Evolutionary conservation across 2,888 invertebrate species (phyloP).

Genomic region (Callimorpha dominula): DNA sequence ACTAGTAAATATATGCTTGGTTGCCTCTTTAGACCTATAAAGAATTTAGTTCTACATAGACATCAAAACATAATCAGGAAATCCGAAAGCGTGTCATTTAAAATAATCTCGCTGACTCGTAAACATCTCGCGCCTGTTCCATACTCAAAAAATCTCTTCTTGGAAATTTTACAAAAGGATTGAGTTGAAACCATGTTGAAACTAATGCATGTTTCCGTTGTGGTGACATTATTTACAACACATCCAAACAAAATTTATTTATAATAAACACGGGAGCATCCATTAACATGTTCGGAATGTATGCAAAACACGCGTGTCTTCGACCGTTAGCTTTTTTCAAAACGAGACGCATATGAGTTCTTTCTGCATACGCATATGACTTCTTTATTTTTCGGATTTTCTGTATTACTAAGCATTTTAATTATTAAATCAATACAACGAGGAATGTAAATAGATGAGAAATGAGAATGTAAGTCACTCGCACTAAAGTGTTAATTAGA

Average conservation of each 20-base stretch:
- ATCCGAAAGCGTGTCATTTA: background rate
- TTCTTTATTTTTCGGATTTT: background rate
- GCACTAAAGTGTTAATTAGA: background rate
- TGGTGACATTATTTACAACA: conserved; percentile 28
- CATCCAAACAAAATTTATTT: conserved; percentile 24
- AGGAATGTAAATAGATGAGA: background rate
- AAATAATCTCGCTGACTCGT: conserved; percentile 20
- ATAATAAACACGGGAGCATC: conserved; percentile 17
- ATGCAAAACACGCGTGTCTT: no score
- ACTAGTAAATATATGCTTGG: background rate
- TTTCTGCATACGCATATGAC: background rate
- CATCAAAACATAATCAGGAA: background rate
- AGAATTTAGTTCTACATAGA: background rate
- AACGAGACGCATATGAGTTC: background rate
- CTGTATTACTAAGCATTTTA: background rate
- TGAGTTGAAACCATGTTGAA: conserved; percentile 45
- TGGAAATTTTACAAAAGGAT: conserved; percentile 30
- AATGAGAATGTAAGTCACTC: background rate
- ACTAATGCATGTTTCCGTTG: conserved; percentile 57
- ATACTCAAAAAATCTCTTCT: conserved; percentile 15
- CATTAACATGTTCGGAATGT: conserved; percentile 10
- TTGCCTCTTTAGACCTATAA: background rate
- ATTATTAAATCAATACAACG: background rate
- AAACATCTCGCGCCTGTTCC: conserved; percentile 29
- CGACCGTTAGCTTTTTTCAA: background rate